Conservation (phyloP, 2,797 vertebrate genomes). For the Rallus crepitans region DNA sequence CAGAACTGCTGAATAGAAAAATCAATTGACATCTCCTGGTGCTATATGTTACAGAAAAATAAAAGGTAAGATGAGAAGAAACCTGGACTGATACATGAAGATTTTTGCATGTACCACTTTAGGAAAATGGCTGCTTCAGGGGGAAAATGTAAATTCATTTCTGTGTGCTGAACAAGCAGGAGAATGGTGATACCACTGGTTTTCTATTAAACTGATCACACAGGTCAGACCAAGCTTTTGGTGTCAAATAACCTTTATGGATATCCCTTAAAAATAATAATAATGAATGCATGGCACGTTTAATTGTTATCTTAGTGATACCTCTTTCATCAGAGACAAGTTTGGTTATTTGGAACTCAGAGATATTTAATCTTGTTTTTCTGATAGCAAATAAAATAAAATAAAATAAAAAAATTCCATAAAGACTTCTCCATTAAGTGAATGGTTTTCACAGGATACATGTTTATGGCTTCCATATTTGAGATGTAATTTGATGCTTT, state of each 20-base stretch:
- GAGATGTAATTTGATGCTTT: neutral
- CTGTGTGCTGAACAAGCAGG: neutral
- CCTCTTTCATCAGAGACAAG: neutral
- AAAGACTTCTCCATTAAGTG: neutral
- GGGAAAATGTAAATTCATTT: neutral
- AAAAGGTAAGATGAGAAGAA: neutral
- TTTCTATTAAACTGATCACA: neutral
- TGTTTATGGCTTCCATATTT: neutral
- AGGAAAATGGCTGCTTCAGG: neutral
- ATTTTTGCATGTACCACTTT: neutral
- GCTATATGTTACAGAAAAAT: neutral
- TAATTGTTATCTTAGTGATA: neutral
- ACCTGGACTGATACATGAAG: neutral
- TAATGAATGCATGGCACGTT: neutral
- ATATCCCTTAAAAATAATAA: neutral
- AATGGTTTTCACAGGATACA: accelerated
- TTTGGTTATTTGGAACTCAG: neutral
- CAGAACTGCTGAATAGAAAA: neutral
- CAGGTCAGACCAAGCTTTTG: neutral
- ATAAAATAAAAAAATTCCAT: neutral
- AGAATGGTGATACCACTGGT: neutral
- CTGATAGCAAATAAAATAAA: neutral
- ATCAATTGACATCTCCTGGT: neutral
- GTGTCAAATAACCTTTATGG: neutral
- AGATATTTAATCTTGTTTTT: neutral